Evolutionary conservation across 1,140 invertebrate species (phyloP).

Genomic region (Apis laboriosa): DNA sequence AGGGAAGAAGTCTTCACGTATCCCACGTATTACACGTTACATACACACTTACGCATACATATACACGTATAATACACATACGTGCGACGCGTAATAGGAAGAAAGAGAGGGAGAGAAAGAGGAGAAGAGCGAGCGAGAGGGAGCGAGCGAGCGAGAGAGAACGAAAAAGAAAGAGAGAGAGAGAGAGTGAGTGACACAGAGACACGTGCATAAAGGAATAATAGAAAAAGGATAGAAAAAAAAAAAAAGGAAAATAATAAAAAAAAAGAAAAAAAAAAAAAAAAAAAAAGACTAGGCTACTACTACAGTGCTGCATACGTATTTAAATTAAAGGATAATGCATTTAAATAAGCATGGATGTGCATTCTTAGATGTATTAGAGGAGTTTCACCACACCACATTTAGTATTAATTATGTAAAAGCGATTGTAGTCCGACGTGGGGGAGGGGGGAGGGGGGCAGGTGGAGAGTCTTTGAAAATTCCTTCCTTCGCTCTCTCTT

Average conservation of each 20-base stretch:
- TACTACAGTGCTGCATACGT: conserved; percentile 63
- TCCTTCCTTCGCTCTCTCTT: background rate
- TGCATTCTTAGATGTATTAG: conserved; percentile 70
- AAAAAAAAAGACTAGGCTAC: conserved; percentile 60
- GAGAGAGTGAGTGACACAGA: background rate
- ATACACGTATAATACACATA: background rate
- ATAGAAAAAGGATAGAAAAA: conserved; percentile 16
- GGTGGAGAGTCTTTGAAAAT: background rate
- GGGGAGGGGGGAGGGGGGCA: conserved; percentile 18
- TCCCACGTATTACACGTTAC: background rate
- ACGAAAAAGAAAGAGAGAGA: background rate
- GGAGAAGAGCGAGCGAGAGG: background rate
- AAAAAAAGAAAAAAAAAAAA: background rate
- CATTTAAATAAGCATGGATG: conserved; percentile 72
- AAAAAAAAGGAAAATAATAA: too few relatives aligned
- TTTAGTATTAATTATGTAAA: conserved; percentile 65
- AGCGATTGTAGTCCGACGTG: conserved; percentile 42
- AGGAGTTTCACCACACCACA: conserved; percentile 63
- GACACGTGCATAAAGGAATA: conserved; percentile 61
- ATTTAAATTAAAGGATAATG: conserved; percentile 64
- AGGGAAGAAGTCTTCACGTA: conserved; percentile 25
- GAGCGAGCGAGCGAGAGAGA: background rate
- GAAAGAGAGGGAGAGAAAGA: background rate
- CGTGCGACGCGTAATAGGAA: conserved; percentile 39
- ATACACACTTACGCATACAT: conserved; percentile 5